Conservation (phyloP, 64 coral and sea anemone genomes). For the Acropora tenuis region DNA sequence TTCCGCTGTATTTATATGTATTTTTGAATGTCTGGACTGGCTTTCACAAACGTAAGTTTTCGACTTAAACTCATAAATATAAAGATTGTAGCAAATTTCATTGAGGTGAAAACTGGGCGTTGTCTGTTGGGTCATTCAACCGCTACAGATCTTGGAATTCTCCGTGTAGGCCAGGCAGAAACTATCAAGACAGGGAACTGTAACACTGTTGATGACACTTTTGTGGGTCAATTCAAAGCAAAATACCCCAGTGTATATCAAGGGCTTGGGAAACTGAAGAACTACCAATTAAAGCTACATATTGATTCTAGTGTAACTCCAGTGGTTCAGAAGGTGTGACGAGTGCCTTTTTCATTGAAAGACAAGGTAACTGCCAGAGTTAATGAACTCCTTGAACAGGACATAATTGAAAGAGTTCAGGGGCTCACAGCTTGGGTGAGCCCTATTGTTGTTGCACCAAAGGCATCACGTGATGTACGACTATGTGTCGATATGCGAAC, state of each 20-base stretch:
- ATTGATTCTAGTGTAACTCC: neutral
- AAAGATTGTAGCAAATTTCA: neutral
- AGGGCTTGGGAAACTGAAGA: constrained; percentile 18
- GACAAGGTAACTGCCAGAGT: constrained; percentile 17
- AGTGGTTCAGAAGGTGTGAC: constrained; percentile 22
- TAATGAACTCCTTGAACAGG: constrained; percentile 21
- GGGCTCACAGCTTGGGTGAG: constrained; percentile 28
- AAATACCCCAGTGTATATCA: constrained; percentile 12
- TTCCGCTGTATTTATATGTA: too few species aligned
- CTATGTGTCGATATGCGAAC: too few species aligned
- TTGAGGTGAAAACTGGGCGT: neutral
- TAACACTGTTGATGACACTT: neutral
- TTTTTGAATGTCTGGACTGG: too few species aligned
- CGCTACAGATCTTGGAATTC: constrained; percentile 23
- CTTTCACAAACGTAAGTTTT: too few species aligned
- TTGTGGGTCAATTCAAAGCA: neutral
- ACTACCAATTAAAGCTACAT: constrained; percentile 22
- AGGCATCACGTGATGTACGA: constrained; percentile 24
- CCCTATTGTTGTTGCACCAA: constrained; percentile 17
- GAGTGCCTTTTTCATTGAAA: constrained; percentile 8
- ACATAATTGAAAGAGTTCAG: constrained; percentile 21
- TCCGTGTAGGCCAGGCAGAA: constrained; percentile 12
- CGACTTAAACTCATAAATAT: too few species aligned
- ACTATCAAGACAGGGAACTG: neutral
- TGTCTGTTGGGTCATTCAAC: constrained; percentile 4